phyloP scores from a whole-genome alignment of 2,888 invertebrate genomes.

The Platypus cylindrus region DNA sequence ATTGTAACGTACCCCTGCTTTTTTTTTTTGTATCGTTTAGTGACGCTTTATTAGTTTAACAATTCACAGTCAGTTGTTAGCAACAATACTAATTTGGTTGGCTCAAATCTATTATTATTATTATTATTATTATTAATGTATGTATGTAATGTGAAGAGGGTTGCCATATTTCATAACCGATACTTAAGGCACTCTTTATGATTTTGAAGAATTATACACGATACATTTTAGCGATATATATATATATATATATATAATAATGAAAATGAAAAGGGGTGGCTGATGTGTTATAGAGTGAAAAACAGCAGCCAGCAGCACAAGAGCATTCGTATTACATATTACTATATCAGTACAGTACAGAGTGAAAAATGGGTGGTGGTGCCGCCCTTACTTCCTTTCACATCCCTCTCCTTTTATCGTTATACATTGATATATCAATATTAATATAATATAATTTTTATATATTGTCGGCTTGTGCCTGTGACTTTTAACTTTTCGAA shows the following conservation, averaged over 20 bases:
- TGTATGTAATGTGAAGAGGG: no score
- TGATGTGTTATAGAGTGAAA: no score
- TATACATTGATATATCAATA: conserved; percentile 29
- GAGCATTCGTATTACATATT: no score
- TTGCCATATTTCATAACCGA: conserved; percentile 28
- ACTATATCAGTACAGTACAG: no score
- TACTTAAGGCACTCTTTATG: conserved; percentile 23
- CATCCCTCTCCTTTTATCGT: conserved; percentile 19
- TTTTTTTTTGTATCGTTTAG: no score
- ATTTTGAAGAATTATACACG: conserved; percentile 24
- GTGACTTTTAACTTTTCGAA: conserved; percentile 10
- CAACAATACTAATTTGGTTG: conserved; percentile 33
- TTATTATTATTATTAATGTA: no score
- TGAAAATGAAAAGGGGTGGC: no score
- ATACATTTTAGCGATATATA: conserved; percentile 25
- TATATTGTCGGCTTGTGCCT: conserved; percentile 8
- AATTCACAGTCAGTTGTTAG: conserved; percentile 30
- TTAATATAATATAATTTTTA: conserved; percentile 22
- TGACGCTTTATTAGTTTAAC: conserved; percentile 32
- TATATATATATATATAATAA: no score
- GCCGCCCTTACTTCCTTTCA: conserved; percentile 18
- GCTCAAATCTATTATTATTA: conserved; percentile 27
- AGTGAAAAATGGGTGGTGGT: conserved; percentile 12
- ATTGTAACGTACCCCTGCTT: no score
- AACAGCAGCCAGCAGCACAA: no score